Evolutionary conservation across 1,140 invertebrate species (phyloP), one percentile per base, ranked within the genome.

Genomic region (Cyphomyrmex costatus): DNA sequence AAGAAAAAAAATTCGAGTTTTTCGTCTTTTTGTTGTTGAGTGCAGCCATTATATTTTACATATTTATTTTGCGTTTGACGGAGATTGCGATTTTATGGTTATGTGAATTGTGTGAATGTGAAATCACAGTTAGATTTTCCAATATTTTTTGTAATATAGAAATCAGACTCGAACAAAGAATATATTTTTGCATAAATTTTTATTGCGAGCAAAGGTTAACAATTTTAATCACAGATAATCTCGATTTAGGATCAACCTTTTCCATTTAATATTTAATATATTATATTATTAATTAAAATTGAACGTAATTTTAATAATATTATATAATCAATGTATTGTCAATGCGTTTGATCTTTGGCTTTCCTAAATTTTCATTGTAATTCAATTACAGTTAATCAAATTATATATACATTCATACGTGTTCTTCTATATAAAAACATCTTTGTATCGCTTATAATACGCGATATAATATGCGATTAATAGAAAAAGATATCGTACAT

Each of bases 271-370:
- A n/a, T n/a, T n/a, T n/a, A n/a, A n/a, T n/a, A n/a, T n/a, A n/a
- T n/a, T n/a, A 71, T 71, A 51, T 51, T 70, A 70, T 30, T 14
- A 73, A n/a, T 71, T 51, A 7, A n/a, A 74, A 74, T 58, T 58
- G 2, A 58, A 76, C 14, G 1, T 74, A 30, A 76, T 36, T 30
- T 77, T 77, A 42, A 36, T 60, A 1, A n/a, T 24, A 60, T 27
- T 61, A 61, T 30, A 46, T 63, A 63, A 27, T 6, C 7, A 21
- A n/a, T 51, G 21, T 19, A 36, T 21, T 27, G 5, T 19, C 12
- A 2, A 10, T 53, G 4, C 1, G 56, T 53, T 36, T 19, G 12
- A 79, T 24, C 5, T 53, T 36, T 51, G 2, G 16, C 2, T 6
- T 36, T 24, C 14, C 6, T 56, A 24, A 21, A 79, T 27, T 16